Evolutionary conservation across 1,140 invertebrate genomes (phyloP).

Genomic region (Bombus terrestris): DNA sequence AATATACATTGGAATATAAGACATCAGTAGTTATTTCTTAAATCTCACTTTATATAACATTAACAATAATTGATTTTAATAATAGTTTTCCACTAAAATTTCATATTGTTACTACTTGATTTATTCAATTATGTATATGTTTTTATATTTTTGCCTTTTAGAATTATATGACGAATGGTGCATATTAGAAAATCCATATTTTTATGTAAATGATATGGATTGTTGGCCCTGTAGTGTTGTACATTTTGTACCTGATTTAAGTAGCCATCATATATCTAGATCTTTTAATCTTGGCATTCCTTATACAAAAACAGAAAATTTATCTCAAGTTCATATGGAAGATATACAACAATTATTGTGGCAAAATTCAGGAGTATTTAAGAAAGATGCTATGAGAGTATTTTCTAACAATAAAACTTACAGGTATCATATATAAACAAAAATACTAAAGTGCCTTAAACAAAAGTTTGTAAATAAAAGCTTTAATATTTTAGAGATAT

Average conservation of each 20-base stretch:
- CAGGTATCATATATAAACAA: constrained; percentile 49
- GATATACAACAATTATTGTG: constrained; percentile 81
- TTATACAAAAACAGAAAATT: constrained; percentile 70
- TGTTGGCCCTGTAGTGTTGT: constrained; percentile 90
- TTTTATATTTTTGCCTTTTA: constrained; percentile 75
- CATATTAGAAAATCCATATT: constrained; percentile 89
- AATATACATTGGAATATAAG: neutral
- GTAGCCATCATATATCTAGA: constrained; percentile 73
- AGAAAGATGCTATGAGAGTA: constrained; percentile 83
- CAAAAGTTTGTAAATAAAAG: neutral
- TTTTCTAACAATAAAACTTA: constrained; percentile 80
- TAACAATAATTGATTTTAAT: neutral
- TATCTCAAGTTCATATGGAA: constrained; percentile 63
- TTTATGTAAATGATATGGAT: constrained; percentile 87
- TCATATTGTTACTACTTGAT: neutral
- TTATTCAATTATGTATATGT: too few relatives aligned
- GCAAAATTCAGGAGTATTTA: constrained; percentile 81
- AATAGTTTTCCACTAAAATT: neutral
- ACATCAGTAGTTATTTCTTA: neutral
- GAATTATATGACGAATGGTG: constrained; percentile 91
- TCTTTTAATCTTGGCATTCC: constrained; percentile 77
- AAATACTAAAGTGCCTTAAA: neutral
- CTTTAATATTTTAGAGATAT: constrained; percentile 66
- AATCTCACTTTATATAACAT: neutral
- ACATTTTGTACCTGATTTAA: constrained; percentile 84